Conservation (phyloP, 2,888 invertebrate species). For the Scaptomyza flava region DNA sequence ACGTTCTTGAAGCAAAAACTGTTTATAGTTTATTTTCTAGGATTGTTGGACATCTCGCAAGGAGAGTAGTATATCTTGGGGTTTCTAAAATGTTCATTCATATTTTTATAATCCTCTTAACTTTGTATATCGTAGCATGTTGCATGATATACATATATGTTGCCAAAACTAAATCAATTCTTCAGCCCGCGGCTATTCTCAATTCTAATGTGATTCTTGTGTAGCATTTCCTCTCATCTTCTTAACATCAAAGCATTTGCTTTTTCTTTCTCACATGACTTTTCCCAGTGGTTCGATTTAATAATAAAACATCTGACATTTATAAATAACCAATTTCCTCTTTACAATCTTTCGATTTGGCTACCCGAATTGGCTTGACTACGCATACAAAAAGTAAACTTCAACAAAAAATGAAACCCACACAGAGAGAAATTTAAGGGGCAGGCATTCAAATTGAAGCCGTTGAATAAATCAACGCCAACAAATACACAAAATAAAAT, state of each 20-base stretch:
- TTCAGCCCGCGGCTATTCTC: neutral
- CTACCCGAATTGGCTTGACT: conserved; percentile 55
- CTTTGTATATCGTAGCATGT: too few relatives aligned
- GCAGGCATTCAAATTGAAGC: conserved; percentile 43
- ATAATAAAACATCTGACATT: conserved; percentile 53
- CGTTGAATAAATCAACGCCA: conserved; percentile 80
- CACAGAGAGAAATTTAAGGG: conserved; percentile 43
- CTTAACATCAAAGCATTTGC: neutral
- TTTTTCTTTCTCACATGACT: conserved; percentile 1
- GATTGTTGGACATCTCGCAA: too few relatives aligned
- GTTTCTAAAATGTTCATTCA: too few relatives aligned
- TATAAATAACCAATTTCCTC: conserved; percentile 80
- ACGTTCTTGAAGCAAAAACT: too few relatives aligned
- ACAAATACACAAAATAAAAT: conserved; percentile 80
- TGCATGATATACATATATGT: too few relatives aligned
- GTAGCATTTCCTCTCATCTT: too few relatives aligned
- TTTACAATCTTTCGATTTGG: conserved; percentile 36
- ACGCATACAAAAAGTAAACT: too few relatives aligned
- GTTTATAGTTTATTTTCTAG: too few relatives aligned
- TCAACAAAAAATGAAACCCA: conserved; percentile 63
- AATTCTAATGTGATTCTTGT: neutral
- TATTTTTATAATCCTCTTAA: too few relatives aligned
- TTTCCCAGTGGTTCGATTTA: conserved; percentile 47
- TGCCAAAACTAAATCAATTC: neutral
- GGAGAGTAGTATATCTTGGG: too few relatives aligned